Conservation (phyloP, 2,113 vertebrate genomes). For the Xyliphius kryptos region DNA sequence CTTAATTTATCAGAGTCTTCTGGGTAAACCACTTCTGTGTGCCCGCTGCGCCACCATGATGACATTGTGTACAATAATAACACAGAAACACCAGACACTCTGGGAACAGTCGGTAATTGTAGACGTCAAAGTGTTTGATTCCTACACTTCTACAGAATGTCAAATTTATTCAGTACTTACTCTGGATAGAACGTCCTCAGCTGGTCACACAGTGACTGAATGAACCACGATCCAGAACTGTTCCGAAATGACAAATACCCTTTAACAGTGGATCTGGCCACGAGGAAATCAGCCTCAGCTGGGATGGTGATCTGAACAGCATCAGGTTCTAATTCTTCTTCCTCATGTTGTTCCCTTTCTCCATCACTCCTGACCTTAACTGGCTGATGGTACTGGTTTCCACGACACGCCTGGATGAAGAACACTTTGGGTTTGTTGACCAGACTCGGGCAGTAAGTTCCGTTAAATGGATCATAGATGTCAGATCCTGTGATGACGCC, state of each 20-base stretch:
- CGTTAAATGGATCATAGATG: constrained; percentile 65
- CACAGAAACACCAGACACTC: no score
- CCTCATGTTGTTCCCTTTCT: constrained; percentile 2
- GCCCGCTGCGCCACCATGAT: no score
- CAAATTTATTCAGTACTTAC: constrained; percentile 55
- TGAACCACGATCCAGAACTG: constrained; percentile 67
- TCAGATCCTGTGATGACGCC: constrained; percentile 54
- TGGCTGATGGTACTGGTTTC: constrained; percentile 49
- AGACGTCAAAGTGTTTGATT: no score
- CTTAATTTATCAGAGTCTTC: no score
- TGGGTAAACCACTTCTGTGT: no score
- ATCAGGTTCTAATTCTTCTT: not conserved
- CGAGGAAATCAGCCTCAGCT: constrained; percentile 70
- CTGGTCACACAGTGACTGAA: constrained; percentile 74
- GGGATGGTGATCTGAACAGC: constrained; percentile 46
- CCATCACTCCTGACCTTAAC: constrained; percentile 33
- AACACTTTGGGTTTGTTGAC: constrained; percentile 82
- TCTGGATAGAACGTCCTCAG: constrained; percentile 61
- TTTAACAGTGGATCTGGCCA: constrained; percentile 74
- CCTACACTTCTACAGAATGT: no score
- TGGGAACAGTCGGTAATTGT: no score
- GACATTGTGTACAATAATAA: no score
- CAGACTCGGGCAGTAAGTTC: constrained; percentile 57
- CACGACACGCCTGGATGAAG: constrained; percentile 86
- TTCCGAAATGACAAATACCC: constrained; percentile 56